phyloP scores from a whole-genome alignment of 2,888 invertebrate genomes.

The Dyspetes luteomarginatus region DNA sequence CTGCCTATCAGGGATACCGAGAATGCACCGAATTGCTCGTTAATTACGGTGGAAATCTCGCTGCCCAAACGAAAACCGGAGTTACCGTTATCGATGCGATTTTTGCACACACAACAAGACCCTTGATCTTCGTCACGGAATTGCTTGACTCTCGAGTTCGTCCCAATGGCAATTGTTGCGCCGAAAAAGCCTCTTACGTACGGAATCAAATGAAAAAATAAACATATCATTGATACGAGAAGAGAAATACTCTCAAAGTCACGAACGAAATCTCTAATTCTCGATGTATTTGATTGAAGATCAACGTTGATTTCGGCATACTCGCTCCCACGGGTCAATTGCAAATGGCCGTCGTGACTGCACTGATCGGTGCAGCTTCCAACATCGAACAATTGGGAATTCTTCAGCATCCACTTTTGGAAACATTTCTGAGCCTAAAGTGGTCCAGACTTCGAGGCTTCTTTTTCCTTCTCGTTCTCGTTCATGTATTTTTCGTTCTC shows the following conservation, averaged over 20 bases:
- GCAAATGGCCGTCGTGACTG: slow-evolving; percentile 83
- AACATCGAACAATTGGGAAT: slow-evolving; percentile 81
- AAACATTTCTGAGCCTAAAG: slow-evolving; percentile 84
- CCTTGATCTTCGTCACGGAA: slow-evolving; percentile 79
- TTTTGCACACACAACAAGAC: slow-evolving; percentile 80
- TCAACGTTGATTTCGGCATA: slow-evolving; percentile 80
- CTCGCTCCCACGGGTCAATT: slow-evolving; percentile 80
- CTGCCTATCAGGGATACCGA: slow-evolving; percentile 84
- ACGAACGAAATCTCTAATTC: not conserved
- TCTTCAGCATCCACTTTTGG: slow-evolving; percentile 84
- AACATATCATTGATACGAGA: not conserved
- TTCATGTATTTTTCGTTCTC: slow-evolving; percentile 82
- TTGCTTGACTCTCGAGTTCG: slow-evolving; percentile 79
- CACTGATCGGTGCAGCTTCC: slow-evolving; percentile 81
- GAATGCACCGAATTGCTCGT: slow-evolving; percentile 84
- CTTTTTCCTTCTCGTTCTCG: slow-evolving; percentile 82
- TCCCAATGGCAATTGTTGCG: slow-evolving; percentile 70
- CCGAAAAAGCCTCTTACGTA: slow-evolving; percentile 74
- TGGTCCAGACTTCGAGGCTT: slow-evolving; percentile 84
- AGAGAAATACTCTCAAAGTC: not conserved
- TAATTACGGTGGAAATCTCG: slow-evolving; percentile 81
- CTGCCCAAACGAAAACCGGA: slow-evolving; percentile 76
- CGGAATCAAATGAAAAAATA: slow-evolving; percentile 7
- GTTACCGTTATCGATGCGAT: slow-evolving; percentile 81
- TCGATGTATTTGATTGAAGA: slow-evolving; percentile 61